Conservation (phyloP, 2,797 vertebrate genomes). For the Melanotaenia maccullochi region DNA sequence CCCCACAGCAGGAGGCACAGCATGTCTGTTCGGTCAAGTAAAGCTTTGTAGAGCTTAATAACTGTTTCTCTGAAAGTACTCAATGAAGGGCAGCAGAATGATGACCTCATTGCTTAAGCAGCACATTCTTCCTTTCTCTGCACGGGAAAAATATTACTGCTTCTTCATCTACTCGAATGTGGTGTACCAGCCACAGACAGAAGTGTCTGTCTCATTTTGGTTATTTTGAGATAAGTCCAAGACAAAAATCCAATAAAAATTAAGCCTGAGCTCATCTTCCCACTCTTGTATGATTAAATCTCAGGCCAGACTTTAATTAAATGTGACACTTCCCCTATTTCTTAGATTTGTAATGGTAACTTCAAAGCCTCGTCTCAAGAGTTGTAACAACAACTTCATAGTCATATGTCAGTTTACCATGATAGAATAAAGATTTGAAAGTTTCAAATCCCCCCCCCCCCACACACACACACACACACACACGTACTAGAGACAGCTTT, state of each 20-base stretch:
- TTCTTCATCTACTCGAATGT: constrained; percentile 15
- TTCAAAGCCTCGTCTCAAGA: background rate
- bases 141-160: constrained; percentile 6
- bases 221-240: background rate
- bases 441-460: background rate
- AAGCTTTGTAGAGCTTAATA: constrained; percentile 25
- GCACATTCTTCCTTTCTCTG: constrained; percentile 26
- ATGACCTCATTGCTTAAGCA: constrained; percentile 22
- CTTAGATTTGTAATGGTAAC: background rate
- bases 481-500: background rate
- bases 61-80: constrained; percentile 12
- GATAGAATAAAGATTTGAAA: background rate
- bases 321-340: background rate
- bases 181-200: background rate
- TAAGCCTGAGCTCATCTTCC: background rate
- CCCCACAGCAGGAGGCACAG: constrained; percentile 7
- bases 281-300: background rate
- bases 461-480: too few species aligned
- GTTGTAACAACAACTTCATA: background rate
- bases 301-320: background rate
- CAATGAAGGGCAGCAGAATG: constrained; percentile 9
- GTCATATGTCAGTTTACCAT: background rate
- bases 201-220: constrained; percentile 2
- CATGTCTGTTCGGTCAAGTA: constrained; percentile 28
- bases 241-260: background rate